A percentile compares a stretch with the other conserved stretches of the same genome.
Evolutionary conservation across 2,113 vertebrate species (phyloP).

Genomic region (Gavia stellata): DNA sequence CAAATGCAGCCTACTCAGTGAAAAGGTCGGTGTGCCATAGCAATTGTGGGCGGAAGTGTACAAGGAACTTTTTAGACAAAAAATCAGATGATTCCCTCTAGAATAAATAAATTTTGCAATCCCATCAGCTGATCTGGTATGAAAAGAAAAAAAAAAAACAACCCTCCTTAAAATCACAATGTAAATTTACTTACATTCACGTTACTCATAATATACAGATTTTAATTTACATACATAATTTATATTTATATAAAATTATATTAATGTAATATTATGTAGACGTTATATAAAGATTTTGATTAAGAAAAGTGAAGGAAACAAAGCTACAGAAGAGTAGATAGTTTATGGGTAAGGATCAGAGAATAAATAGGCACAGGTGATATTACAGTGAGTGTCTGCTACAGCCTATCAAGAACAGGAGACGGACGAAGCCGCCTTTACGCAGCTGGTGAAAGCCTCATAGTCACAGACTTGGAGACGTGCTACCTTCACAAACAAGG

Average conservation of each 20-base stretch:
- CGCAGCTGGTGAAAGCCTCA: not conserved
- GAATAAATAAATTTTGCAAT: not conserved
- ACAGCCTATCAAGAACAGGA: not conserved
- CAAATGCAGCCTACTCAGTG: not conserved
- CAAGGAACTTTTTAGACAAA: not conserved
- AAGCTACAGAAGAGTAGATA: not conserved
- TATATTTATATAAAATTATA: not conserved
- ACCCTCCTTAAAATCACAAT: not conserved
- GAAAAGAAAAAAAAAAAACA: not conserved
- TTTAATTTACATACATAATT: not conserved
- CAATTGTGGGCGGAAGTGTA: not conserved
- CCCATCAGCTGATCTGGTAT: not conserved
- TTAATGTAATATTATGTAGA: not conserved
- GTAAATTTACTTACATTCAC: not conserved
- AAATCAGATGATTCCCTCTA: not conserved
- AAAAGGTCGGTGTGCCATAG: not conserved
- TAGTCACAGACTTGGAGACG: not conserved
- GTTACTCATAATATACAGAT: not conserved
- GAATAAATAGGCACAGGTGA: not conserved
- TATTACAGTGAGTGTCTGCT: not conserved
- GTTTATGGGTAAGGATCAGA: not conserved
- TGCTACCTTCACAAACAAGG: not conserved
- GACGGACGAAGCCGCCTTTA: not conserved
- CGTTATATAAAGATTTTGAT: slow-evolving; percentile 1
- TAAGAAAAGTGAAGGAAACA: not conserved